Conservation (phyloP, 2,113 vertebrate species). For the Centrocercus urophasianus region DNA sequence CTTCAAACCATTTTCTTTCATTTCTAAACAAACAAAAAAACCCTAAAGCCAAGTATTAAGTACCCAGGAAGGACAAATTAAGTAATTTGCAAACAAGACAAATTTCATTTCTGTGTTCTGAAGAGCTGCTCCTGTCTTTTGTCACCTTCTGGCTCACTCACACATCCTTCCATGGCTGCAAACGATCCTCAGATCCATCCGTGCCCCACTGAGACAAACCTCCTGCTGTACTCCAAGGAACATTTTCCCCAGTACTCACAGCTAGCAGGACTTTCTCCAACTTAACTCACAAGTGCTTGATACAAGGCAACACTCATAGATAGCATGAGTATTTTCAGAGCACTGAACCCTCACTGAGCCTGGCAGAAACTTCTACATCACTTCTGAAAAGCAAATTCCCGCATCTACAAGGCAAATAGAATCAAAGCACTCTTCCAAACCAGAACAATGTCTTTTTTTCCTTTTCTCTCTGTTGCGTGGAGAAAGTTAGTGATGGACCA, state of each 20-base stretch:
- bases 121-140: neutral
- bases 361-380: neutral
- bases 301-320: neutral
- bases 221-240: neutral
- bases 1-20: neutral
- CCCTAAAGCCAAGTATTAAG: neutral
- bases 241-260: neutral
- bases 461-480: no score
- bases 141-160: neutral
- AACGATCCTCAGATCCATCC: neutral
- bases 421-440: neutral
- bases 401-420: neutral
- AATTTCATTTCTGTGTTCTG: neutral
- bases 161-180: accelerated
- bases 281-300: accelerated
- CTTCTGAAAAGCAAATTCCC: accelerated
- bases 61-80: accelerated
- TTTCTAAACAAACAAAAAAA: neutral
- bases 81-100: neutral
- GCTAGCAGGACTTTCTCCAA: neutral
- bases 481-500: neutral
- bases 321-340: accelerated
- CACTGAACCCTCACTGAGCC: neutral
- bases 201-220: neutral
- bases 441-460: no score